Conservation (phyloP, 2,797 vertebrate genomes). For the Orientallactaga sibirica region DNA sequence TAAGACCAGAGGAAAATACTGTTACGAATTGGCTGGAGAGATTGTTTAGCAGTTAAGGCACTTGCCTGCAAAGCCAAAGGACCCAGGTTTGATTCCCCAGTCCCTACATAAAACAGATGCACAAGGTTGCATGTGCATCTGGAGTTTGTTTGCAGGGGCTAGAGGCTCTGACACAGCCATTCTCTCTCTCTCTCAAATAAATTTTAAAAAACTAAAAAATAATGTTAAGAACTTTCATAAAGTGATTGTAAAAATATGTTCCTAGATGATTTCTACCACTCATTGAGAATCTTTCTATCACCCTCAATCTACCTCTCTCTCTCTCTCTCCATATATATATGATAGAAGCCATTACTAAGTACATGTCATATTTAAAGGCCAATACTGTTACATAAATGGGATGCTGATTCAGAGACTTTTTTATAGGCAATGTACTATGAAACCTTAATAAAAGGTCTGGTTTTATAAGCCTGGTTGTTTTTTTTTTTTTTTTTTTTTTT, state of each 20-base stretch:
- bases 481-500: constrained; percentile 39
- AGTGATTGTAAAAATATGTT: background rate
- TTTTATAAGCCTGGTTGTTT: constrained; percentile 56
- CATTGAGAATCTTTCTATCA: background rate
- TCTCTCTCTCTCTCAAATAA: no score
- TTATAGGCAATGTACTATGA: background rate
- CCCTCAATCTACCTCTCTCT: background rate
- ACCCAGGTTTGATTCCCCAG: no score
- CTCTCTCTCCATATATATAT: background rate
- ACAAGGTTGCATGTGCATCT: no score
- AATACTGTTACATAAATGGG: constrained; percentile 32
- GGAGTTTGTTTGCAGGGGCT: no score
- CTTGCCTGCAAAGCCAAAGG: no score
- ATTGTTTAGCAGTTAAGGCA: no score
- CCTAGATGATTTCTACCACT: background rate
- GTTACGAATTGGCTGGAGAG: no score
- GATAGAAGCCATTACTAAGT: background rate
- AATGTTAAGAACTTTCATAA: constrained; percentile 56
- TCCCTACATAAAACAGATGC: no score
- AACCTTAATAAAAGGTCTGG: constrained; percentile 38
- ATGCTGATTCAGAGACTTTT: constrained; percentile 17
- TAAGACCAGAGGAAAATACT: background rate
- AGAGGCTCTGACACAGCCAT: no score
- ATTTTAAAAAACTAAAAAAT: background rate
- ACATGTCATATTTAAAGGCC: constrained; percentile 2